Conservation (phyloP, 2,888 invertebrate genomes). For the Dynastes maya region DNA sequence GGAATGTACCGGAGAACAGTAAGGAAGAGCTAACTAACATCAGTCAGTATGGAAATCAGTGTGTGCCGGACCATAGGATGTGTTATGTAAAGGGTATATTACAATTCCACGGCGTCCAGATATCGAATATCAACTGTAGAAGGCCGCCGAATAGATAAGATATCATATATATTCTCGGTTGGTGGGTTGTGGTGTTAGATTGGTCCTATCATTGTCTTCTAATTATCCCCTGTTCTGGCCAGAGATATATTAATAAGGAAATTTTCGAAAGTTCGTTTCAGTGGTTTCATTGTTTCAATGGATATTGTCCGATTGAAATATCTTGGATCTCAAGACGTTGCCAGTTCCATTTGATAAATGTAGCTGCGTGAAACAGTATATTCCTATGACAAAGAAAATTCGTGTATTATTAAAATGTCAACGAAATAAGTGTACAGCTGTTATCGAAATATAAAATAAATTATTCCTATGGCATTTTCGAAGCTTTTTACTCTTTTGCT, state of each 20-base stretch:
- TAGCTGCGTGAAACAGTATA: too few species aligned
- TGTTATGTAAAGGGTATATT: conserved; percentile 58
- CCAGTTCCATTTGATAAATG: conserved; percentile 8
- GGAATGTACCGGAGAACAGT: conserved; percentile 65
- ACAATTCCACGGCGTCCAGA: conserved; percentile 55
- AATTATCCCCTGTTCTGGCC: conserved; percentile 47
- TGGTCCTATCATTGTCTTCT: conserved; percentile 47
- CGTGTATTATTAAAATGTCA: neutral
- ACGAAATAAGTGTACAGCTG: too few species aligned
- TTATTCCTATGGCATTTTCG: too few species aligned
- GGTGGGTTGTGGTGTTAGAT: conserved; percentile 46
- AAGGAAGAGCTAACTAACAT: conserved; percentile 67
- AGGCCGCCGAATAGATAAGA: conserved; percentile 47
- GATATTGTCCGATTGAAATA: conserved; percentile 31
- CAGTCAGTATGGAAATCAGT: conserved; percentile 69
- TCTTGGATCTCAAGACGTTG: conserved; percentile 32
- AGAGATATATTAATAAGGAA: conserved; percentile 47
- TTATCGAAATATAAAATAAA: too few species aligned
- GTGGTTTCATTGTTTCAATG: conserved; percentile 39
- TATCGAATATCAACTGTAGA: conserved; percentile 49
- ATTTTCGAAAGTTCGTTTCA: conserved; percentile 41
- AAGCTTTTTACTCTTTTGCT: too few species aligned
- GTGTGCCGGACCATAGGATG: conserved; percentile 63
- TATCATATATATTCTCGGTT: conserved; percentile 47
- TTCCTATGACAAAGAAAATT: neutral